Evolutionary conservation across 2,113 vertebrate genomes (phyloP).

Genomic region (Morone saxatilis): DNA sequence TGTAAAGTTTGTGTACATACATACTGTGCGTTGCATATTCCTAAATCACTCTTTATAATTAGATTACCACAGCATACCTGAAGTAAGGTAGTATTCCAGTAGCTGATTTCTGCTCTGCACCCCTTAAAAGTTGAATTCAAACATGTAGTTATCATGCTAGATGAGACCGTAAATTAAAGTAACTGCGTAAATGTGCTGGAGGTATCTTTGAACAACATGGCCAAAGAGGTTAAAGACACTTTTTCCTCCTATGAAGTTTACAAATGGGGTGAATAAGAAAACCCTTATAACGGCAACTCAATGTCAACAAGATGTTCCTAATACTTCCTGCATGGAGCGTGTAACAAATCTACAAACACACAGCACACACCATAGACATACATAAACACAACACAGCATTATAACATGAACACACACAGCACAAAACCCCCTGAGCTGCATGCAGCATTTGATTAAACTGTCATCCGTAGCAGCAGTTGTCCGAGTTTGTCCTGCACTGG

Average conservation of each 20-base stretch:
- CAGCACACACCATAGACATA: neutral
- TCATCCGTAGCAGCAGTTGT: slow-evolving; percentile 53
- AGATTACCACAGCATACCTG: too few relatives aligned
- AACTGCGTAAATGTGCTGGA: slow-evolving; percentile 1
- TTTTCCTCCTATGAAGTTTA: neutral
- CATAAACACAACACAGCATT: neutral
- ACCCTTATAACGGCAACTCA: neutral
- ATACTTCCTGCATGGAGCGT: neutral
- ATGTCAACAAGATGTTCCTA: slow-evolving; percentile 20
- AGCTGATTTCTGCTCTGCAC: neutral
- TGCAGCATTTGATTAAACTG: slow-evolving; percentile 60
- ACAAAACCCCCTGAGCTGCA: slow-evolving; percentile 8
- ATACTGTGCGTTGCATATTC: too few relatives aligned
- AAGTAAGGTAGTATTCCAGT: neutral
- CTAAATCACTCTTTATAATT: too few relatives aligned
- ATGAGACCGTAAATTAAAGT: neutral
- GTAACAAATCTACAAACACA: neutral
- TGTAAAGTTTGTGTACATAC: neutral
- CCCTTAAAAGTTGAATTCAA: neutral
- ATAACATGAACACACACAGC: slow-evolving; percentile 15
- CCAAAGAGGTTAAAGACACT: neutral
- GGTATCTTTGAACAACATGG: neutral
- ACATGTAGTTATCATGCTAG: neutral
- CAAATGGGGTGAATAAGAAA: slow-evolving; percentile 9
- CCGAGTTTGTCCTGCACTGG: slow-evolving; percentile 40